These are phyloP conservation scores for Pollenia amentaria DNA, from an alignment of 2,888 invertebrate genomes.

Conservation along the genomic window DNA sequence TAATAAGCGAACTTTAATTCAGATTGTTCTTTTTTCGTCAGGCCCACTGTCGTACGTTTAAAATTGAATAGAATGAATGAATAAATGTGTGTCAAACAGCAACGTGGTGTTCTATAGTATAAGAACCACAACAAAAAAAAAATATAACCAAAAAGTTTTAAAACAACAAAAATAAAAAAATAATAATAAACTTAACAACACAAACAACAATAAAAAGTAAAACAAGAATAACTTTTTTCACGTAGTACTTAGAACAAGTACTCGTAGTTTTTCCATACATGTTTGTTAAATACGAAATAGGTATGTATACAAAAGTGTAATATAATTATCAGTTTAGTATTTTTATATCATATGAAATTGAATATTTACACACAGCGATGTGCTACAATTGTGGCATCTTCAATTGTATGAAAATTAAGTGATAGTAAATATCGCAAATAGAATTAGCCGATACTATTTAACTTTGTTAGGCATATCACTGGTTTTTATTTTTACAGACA, in stretches of 20 bases:
- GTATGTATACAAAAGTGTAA: constrained; percentile 23
- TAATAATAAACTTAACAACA: background rate
- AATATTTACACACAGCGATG: constrained; percentile 33
- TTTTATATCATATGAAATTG: constrained; percentile 45
- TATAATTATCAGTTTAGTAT: constrained; percentile 52
- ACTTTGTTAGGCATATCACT: too few species aligned
- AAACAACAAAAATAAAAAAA: background rate
- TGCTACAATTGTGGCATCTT: constrained; percentile 10
- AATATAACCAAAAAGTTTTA: constrained; percentile 5
- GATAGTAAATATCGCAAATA: too few species aligned
- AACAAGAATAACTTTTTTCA: constrained; percentile 12
- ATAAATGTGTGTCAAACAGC: constrained; percentile 47
- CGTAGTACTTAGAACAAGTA: constrained; percentile 1
- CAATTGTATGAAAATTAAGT: background rate
- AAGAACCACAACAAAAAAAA: constrained; percentile 11
- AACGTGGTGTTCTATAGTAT: constrained; percentile 5
- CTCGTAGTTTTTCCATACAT: background rate
- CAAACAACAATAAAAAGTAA: constrained; percentile 6
- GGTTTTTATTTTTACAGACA: too few species aligned
- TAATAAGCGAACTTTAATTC: too few species aligned
- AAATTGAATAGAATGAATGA: constrained; percentile 20
- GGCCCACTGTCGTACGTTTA: constrained; percentile 10
- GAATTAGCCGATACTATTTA: too few species aligned
- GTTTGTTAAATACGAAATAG: background rate
- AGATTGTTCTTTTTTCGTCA: too few species aligned